Conservation (phyloP, 2,113 vertebrate species). For the Prunella fulvescens region DNA sequence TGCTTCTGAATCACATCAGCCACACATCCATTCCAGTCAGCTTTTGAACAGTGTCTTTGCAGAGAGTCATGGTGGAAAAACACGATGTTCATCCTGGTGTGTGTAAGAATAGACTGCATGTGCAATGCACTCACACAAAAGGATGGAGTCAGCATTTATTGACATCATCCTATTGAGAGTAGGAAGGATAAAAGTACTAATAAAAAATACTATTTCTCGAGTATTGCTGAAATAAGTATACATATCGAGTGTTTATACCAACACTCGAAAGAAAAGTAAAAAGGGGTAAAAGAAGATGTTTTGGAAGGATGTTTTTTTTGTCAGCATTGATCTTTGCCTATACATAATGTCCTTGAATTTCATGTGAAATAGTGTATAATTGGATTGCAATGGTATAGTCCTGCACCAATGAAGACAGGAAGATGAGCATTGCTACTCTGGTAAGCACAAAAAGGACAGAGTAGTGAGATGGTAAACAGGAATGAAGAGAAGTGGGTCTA, state of each 20-base stretch:
- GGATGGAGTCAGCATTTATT: background rate
- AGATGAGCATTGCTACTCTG: background rate
- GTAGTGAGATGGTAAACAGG: background rate
- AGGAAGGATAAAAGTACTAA: background rate
- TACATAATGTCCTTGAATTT: background rate
- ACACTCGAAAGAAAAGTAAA: background rate
- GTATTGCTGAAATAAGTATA: background rate
- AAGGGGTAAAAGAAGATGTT: background rate
- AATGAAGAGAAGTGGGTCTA: background rate
- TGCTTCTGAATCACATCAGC: background rate
- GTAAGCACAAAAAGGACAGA: background rate
- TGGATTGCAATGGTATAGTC: background rate
- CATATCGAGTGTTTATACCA: background rate
- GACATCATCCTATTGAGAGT: background rate
- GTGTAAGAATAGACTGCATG: background rate
- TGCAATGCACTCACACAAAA: background rate
- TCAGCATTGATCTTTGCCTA: background rate
- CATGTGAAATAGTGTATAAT: background rate
- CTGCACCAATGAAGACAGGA: background rate
- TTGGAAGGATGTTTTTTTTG: background rate
- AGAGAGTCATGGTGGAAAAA: background rate
- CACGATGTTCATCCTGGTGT: background rate
- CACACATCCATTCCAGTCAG: background rate
- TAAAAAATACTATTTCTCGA: background rate
- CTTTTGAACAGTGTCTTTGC: background rate